Conservation (phyloP, 2,113 vertebrate genomes). For the Pollachius pollachius region DNA sequence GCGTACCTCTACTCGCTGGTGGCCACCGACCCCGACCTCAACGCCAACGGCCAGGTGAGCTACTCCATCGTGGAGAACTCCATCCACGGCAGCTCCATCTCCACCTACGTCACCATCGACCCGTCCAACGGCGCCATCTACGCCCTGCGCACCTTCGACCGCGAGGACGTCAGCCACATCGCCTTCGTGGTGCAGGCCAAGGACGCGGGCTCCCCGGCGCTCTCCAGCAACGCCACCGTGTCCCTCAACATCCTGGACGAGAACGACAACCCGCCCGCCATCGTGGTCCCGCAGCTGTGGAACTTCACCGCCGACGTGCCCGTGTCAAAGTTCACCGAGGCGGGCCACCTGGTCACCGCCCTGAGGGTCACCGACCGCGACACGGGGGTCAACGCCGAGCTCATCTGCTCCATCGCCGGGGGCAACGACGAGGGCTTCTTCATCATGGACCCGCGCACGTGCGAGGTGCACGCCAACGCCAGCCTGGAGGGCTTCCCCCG, state of each 20-base stretch:
- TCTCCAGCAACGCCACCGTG: conserved; percentile 84
- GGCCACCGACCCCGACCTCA: conserved; percentile 90
- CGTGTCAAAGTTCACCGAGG: conserved; percentile 82
- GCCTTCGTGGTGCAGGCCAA: conserved; percentile 88
- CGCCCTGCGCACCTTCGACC: conserved; percentile 90
- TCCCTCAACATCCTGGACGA: conserved; percentile 90
- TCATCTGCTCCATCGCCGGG: conserved; percentile 83
- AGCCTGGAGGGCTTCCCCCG: conserved; percentile 80
- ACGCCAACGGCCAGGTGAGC: conserved; percentile 90
- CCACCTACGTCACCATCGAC: conserved; percentile 93
- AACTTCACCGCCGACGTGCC: conserved; percentile 88
- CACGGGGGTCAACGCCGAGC: conserved; percentile 89
- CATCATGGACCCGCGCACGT: conserved; percentile 84
- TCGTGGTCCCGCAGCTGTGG: conserved; percentile 82
- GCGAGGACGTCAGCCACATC: conserved; percentile 89
- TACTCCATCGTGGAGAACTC: conserved; percentile 90
- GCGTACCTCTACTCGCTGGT: conserved; percentile 87
- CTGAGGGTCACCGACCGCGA: conserved; percentile 88
- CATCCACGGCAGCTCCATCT: conserved; percentile 85
- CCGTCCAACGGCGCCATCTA: conserved; percentile 93
- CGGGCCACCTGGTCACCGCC: conserved; percentile 80
- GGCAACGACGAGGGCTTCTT: conserved; percentile 89
- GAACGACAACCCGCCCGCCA: conserved; percentile 90
- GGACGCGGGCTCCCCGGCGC: conserved; percentile 84
- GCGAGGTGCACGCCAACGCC: conserved; percentile 88